Conservation (phyloP, 2,888 invertebrate species). For the Cotesia congregata region DNA sequence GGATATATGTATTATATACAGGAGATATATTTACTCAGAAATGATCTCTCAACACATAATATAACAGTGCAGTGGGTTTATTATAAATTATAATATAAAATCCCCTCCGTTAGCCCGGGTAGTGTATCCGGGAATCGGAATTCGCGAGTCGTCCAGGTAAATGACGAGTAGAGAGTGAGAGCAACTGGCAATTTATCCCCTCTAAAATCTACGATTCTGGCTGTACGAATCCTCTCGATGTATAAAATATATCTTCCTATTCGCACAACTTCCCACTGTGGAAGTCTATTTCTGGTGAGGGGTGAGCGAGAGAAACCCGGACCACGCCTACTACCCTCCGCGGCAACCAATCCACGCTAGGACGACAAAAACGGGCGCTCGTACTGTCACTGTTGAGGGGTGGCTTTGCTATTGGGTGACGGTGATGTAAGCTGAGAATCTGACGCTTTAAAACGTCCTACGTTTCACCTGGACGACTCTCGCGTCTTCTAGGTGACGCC, state of each 20-base stretch:
- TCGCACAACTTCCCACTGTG: no score
- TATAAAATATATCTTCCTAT: no score
- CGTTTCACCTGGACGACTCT: conserved; percentile 31
- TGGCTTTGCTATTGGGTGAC: conserved; percentile 50
- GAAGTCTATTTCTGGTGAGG: conserved; percentile 16
- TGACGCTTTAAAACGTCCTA: conserved; percentile 50
- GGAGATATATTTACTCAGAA: not conserved
- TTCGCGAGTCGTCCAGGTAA: conserved; percentile 41
- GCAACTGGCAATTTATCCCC: conserved; percentile 19
- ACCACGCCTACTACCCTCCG: conserved; percentile 48
- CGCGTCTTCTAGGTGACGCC: conserved; percentile 42
- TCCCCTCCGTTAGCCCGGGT: not conserved
- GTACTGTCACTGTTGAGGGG: conserved; percentile 48
- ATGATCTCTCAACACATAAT: not conserved
- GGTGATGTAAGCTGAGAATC: conserved; percentile 50
- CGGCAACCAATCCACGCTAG: conserved; percentile 47
- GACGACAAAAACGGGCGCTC: conserved; percentile 44
- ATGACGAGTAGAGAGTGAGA: conserved; percentile 34
- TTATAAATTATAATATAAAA: not conserved
- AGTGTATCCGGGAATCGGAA: conserved; percentile 6
- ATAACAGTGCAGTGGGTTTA: not conserved
- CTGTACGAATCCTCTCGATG: conserved; percentile 22
- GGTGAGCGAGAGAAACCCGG: conserved; percentile 28
- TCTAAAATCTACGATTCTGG: not conserved
- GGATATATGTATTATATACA: not conserved